Conservation (phyloP, 2,888 invertebrate species). For the Cordilura impudica region DNA sequence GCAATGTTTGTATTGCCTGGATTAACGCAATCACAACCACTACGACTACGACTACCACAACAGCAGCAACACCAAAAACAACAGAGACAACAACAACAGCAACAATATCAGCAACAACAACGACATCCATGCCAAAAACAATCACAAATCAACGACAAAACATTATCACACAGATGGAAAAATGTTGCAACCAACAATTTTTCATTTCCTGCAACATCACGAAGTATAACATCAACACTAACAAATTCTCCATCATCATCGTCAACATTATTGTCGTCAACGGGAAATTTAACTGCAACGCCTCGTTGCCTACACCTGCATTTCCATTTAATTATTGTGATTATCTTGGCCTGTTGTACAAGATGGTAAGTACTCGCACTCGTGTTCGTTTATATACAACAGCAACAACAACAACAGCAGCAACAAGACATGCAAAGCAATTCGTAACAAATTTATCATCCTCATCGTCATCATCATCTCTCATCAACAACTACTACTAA, state of each 20-base stretch:
- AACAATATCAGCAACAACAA: too few species aligned
- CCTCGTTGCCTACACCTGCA: slow-evolving; percentile 68
- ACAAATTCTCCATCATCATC: slow-evolving; percentile 1
- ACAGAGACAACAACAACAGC: slow-evolving; percentile 6
- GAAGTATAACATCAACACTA: slow-evolving; percentile 13
- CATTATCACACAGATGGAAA: slow-evolving; percentile 26
- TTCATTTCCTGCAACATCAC: slow-evolving; percentile 21
- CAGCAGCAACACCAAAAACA: slow-evolving; percentile 32
- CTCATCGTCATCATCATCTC: slow-evolving; percentile 23
- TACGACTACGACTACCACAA: neutral
- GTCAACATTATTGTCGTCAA: slow-evolving; percentile 11
- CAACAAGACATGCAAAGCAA: slow-evolving; percentile 23
- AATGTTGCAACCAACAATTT: slow-evolving; percentile 36
- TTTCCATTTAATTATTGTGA: slow-evolving; percentile 76
- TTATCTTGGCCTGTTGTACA: slow-evolving; percentile 75
- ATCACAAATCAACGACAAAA: slow-evolving; percentile 44
- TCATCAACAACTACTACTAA: slow-evolving; percentile 7
- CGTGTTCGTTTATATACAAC: slow-evolving; percentile 19
- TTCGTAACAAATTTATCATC: slow-evolving; percentile 53
- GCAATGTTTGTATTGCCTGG: slow-evolving; percentile 60
- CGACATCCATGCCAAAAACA: slow-evolving; percentile 39
- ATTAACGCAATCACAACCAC: slow-evolving; percentile 43
- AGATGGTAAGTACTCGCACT: slow-evolving; percentile 69
- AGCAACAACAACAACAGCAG: slow-evolving; percentile 37
- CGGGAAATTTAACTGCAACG: slow-evolving; percentile 62